Evolutionary conservation across 2,797 vertebrate species (phyloP).

Genomic region (Esox masquinongy): DNA sequence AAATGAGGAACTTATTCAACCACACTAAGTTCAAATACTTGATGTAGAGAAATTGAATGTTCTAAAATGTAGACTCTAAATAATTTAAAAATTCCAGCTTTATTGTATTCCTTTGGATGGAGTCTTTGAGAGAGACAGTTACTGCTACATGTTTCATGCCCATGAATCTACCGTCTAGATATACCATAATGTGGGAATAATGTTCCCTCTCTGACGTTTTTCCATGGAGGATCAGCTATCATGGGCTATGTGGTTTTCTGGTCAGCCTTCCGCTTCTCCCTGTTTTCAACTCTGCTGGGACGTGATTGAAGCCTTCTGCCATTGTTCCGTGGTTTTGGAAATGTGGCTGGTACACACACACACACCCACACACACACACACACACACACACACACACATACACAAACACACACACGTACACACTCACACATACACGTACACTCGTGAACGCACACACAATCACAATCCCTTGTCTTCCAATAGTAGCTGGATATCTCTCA

Average conservation of each 20-base stretch:
- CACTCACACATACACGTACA: background rate
- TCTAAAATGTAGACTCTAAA: too few species aligned
- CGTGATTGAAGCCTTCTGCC: slow-evolving; percentile 53
- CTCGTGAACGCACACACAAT: background rate
- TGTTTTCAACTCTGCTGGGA: slow-evolving; percentile 30
- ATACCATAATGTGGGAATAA: slow-evolving; percentile 31
- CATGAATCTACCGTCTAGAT: background rate
- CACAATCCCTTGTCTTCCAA: background rate
- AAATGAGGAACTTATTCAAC: too few species aligned
- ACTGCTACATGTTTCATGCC: slow-evolving; percentile 4
- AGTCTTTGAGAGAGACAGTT: too few species aligned
- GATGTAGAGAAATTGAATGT: too few species aligned
- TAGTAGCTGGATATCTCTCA: background rate
- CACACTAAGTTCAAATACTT: too few species aligned
- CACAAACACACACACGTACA: slow-evolving; percentile 1
- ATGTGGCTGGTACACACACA: slow-evolving; percentile 52
- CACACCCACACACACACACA: slow-evolving; percentile 15
- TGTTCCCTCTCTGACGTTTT: too few species aligned
- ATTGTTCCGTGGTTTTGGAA: slow-evolving; percentile 66
- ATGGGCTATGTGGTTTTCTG: background rate
- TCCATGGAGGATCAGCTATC: background rate
- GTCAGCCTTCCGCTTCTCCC: background rate
- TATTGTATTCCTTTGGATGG: too few species aligned
- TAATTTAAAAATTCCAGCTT: too few species aligned
- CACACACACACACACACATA: slow-evolving; percentile 16